Evolutionary conservation across 2,888 invertebrate species (phyloP), one percentile per base, ranked within the genome.

Genomic region (Archips crataeganus): DNA sequence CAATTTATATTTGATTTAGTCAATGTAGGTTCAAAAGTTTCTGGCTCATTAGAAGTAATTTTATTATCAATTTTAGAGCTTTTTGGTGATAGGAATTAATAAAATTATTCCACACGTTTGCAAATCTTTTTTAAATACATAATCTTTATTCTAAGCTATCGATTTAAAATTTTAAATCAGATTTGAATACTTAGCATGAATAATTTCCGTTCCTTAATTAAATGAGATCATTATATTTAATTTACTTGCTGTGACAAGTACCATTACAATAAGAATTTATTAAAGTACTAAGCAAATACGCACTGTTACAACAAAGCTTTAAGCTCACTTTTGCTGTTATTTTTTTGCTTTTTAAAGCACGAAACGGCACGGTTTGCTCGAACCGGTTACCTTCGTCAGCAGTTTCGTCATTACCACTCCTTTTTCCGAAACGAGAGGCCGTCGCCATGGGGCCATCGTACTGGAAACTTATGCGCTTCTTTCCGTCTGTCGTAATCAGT

Each of bases 371-470:
- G 71, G 76, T 34, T 39, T 60, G 70, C 54, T 23, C 65, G 67
- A 71, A 8, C 8, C 10, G 75, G 47, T 90, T 93, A 94, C 94
- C 93, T 92, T 92, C 91, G 39, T 89, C 89, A 32, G 77, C 78
- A 70, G 79, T 79, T 63, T 89, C 88, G 81, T 89, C 88, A 75
- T 84, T 85, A 87, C 83, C 86, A 85, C 85, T 88, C 77, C 93
- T 82, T 86, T 94, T 94, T 76, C 93, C 94, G 83, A 91, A 93
- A 79, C 87, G 88, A 71, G 84, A 77, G 39, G 91, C 92, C 74
- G 89, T 88, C 90, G 91, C 87, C 77, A 91, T 79, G 49, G 85
- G 84, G 77, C 82, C 85, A 81, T 89, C 91, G 66, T 92, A 91
- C 71, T 85, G 87, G 82, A 88, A 93, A 80, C 23, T 23, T 54